Evolutionary conservation across 2,888 invertebrate genomes (phyloP), one percentile per base, ranked within the genome.

Genomic region (Notodonta dromedarius): DNA sequence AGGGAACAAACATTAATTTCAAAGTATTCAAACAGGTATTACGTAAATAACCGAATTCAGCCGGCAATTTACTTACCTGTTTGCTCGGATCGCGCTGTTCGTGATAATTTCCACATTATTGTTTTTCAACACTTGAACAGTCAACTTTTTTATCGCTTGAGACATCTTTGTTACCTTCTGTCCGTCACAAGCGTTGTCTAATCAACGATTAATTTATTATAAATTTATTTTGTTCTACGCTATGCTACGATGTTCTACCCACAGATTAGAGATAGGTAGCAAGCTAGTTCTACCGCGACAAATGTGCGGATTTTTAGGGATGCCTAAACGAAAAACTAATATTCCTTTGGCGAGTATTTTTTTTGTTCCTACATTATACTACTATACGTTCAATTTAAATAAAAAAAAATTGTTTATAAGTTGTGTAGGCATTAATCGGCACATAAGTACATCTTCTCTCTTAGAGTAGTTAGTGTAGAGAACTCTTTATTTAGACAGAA

Each of bases 11-110:
- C 7, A 35, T 35, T 35, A 35, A 6, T 35, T 35, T 35, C 35
- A 35, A 35, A 35, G 7, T 35, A 35, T 35, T 35, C 4, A 35
- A 35, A 6, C 24, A 24, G 9, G 53, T 69, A 76, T 90, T 90
- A 91, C 89, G 87, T 90, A 90, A 86, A 84, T 77, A 77, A 73
- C 74, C 69, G 77, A 69, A 63, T 75, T 75, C 58, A 66, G 80
- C 87, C 89, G 87, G 88, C 79, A 71, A 1, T 16, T 48, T 9
- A 7, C 3, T 67, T 87, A 92, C 92, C 92, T 90, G 78, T 79
- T 86, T 32, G 89, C 84, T 65, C 91, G 82, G 56, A 83, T 58
- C 46, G 83, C 80, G 56, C 78, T 76, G 58, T 79, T 74, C 57
- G 84, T 67, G 61, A 80, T 59, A 58, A 70, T 67, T 62, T 91